phyloP scores from a whole-genome alignment of 2,113 vertebrate species.

The Ceyx melanurus region DNA sequence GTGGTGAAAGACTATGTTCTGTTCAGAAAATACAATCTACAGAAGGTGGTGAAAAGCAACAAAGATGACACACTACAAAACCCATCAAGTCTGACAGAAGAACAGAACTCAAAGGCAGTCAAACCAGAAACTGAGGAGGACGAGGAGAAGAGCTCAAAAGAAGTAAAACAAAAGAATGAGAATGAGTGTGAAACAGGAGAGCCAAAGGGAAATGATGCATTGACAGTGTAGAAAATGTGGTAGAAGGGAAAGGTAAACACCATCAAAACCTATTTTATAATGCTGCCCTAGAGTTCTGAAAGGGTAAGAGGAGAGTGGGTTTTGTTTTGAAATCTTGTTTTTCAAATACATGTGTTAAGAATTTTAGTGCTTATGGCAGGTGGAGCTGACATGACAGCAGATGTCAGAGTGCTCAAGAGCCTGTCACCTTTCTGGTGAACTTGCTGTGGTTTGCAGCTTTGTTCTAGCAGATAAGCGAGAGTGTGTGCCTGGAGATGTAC shows the following conservation, averaged over 20 bases:
- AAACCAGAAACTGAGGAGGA: constrained; percentile 14
- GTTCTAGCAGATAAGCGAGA: neutral
- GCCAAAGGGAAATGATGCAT: neutral
- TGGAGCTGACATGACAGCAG: neutral
- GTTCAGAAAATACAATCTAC: constrained; percentile 93
- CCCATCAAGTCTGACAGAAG: neutral
- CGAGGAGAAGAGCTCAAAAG: neutral
- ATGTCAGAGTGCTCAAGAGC: neutral
- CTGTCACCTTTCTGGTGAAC: neutral
- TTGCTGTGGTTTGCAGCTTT: neutral
- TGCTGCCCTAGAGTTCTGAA: neutral
- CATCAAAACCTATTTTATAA: neutral
- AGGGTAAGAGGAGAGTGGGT: neutral
- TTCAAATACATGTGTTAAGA: neutral
- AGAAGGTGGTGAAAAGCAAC: constrained; percentile 87
- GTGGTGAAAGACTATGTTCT: constrained; percentile 91
- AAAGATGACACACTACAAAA: constrained; percentile 42
- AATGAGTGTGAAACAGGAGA: constrained; percentile 20
- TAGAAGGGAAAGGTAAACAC: neutral
- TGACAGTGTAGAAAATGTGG: neutral
- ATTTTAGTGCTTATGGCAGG: neutral
- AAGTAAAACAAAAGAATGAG: constrained; percentile 28
- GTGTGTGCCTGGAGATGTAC: neutral
- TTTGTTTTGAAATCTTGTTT: constrained; percentile 21
- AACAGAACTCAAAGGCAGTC: neutral